A percentile compares a stretch with the other conserved stretches of the same genome.
Evolutionary conservation across 1,140 invertebrate genomes (phyloP).

Genomic region (Penaeus japonicus): DNA sequence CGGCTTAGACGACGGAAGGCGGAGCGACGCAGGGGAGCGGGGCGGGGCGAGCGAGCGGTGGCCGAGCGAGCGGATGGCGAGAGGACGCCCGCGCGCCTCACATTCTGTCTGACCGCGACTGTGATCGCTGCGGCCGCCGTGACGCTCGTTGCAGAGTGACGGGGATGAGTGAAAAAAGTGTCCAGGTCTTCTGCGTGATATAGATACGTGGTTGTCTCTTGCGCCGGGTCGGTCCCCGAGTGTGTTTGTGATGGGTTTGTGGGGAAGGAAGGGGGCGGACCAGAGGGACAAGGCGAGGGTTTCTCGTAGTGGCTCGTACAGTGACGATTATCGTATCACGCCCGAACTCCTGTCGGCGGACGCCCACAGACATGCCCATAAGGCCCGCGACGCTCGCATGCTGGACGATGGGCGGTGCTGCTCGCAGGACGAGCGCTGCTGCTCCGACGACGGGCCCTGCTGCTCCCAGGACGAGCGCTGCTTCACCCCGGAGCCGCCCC

Average conservation of each 20-base stretch:
- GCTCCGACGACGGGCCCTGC: not conserved
- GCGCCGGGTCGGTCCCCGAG: not conserved
- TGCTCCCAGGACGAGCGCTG: constrained; percentile 34
- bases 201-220: not conserved
- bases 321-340: constrained; percentile 43
- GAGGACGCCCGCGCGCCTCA: too few species aligned
- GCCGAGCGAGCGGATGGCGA: too few species aligned
- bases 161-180: too few species aligned
- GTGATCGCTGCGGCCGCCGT: too few species aligned
- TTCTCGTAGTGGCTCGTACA: constrained; percentile 37
- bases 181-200: not conserved
- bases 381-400: not conserved
- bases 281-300: constrained; percentile 7
- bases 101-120: too few species aligned
- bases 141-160: too few species aligned
- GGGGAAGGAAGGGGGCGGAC: constrained; percentile 19
- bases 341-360: constrained; percentile 17
- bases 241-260: constrained; percentile 22
- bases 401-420: not conserved
- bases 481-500: not conserved
- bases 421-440: constrained; percentile 18
- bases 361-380: not conserved
- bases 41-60: too few species aligned
- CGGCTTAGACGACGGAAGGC: too few species aligned
- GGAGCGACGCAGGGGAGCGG: too few species aligned